Evolutionary conservation across 1,140 invertebrate species (phyloP), one percentile per base, ranked within the genome.

Genomic region (Penaeus japonicus): DNA sequence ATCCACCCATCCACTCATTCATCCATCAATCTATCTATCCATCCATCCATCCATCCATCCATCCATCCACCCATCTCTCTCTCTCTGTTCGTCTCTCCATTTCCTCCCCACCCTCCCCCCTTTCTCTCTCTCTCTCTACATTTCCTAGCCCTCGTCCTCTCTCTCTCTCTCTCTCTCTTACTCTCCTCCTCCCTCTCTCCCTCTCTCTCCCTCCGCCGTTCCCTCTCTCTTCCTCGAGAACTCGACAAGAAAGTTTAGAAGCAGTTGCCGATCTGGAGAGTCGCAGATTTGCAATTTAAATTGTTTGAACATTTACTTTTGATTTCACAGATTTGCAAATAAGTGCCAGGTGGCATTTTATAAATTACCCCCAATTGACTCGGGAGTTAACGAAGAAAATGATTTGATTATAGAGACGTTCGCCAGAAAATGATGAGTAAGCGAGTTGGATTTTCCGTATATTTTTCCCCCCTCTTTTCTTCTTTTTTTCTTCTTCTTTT

Each of bases 341-440:
- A 82, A 55, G 84, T 73, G 73, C 53, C 55, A 47, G 73, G 73
- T 59, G 84, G 84, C 54, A 62, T 78, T 59, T 79, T 57, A 62
- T 54, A 59, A 79, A 85, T 79, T 85, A 62, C 54, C 53, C 75
- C 70, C 73, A 62, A 78, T 78, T 79, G 84, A 78, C 73, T 62
- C 54, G 47, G 59, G 59, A 54, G 85, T 87, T 80, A 81, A 81
- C 85, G 85, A 81, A 81, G 78, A 87, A 81, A 81, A 85, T 85
- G 84, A 85, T 75, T 78, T 85, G 84, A 85, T 85, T 85, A 85
- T 79, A 85, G 84, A 85, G 84, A 78, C 30, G 84, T 47, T 27
- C 30, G 55, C 75, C 2, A 30, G 35, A 55, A 54, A 32, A 53
- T 85, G 84, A 62, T 79, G 84, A 85, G 75, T 54, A 62, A 47